Conservation (phyloP, 2,113 vertebrate species). For the Penelope pileata region DNA sequence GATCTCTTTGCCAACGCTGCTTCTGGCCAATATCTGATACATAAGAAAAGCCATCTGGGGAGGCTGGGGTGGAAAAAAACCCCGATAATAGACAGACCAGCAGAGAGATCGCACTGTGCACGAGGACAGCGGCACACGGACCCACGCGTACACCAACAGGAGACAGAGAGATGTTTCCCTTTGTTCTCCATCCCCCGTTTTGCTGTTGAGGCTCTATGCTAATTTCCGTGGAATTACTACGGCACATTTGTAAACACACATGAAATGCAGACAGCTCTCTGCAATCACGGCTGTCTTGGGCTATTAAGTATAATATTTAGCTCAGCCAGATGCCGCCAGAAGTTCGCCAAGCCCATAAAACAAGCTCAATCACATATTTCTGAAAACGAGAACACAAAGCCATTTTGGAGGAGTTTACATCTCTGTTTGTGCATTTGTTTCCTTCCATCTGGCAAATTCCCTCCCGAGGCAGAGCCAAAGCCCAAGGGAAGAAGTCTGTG, state of each 20-base stretch:
- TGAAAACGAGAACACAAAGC: background rate
- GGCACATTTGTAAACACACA: constrained; percentile 47
- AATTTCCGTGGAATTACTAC: constrained; percentile 25
- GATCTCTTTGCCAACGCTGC: background rate
- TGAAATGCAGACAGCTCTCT: constrained; percentile 40
- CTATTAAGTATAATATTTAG: constrained; percentile 65
- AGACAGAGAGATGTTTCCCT: background rate
- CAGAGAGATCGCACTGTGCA: background rate
- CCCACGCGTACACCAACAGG: rapidly evolving
- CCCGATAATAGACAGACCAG: rapidly evolving
- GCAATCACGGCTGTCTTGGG: constrained; percentile 39
- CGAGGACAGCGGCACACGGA: rapidly evolving
- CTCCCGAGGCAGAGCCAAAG: background rate
- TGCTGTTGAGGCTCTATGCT: background rate
- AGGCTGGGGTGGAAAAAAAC: background rate
- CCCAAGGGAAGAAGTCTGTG: constrained; percentile 12
- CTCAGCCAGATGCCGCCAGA: constrained; percentile 63
- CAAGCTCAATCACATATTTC: constrained; percentile 40
- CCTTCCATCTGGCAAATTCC: constrained; percentile 45
- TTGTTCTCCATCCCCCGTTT: constrained; percentile 23
- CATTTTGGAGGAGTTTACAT: constrained; percentile 2
- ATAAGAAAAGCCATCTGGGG: background rate
- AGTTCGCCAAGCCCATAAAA: constrained; percentile 61
- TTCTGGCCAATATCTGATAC: background rate
- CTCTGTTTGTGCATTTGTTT: background rate